phyloP scores from a whole-genome alignment of 2,888 invertebrate species.

The Melinopterus prodromus region DNA sequence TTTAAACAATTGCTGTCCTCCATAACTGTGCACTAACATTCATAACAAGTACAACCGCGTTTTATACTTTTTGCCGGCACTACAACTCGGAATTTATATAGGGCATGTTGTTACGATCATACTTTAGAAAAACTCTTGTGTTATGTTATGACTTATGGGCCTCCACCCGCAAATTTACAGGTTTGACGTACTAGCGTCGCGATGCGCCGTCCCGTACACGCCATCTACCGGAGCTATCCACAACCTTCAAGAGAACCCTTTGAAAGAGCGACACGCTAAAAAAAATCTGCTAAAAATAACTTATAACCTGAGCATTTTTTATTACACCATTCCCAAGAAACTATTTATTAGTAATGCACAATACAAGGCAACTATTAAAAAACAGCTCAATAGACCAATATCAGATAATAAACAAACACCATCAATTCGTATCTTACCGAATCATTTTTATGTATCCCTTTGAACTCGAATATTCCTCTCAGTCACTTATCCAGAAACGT shows the following conservation, averaged over 20 bases:
- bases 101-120: background rate
- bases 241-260: background rate
- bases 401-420: background rate
- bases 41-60: conserved; percentile 10
- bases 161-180: conserved; percentile 52
- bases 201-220: conserved; percentile 49
- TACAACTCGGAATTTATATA: conserved; percentile 12
- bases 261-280: background rate
- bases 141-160: conserved; percentile 42
- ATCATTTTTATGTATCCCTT: conserved; percentile 9
- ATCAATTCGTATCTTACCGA: conserved; percentile 10
- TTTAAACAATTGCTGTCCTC: conserved; percentile 22
- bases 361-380: too few relatives aligned
- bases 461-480: background rate
- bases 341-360: too few relatives aligned
- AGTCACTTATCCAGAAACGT: background rate
- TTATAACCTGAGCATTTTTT: conserved; percentile 22
- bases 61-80: background rate
- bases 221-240: conserved; percentile 44
- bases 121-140: background rate
- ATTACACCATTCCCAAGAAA: background rate
- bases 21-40: conserved; percentile 17
- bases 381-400: too few relatives aligned
- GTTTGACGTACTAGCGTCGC: conserved; percentile 52
- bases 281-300: conserved; percentile 20